A percentile compares a stretch with the other conserved stretches of the same genome.
Conservation (phyloP, 2,113 vertebrate species). For the Pelmatolapia mariae region DNA sequence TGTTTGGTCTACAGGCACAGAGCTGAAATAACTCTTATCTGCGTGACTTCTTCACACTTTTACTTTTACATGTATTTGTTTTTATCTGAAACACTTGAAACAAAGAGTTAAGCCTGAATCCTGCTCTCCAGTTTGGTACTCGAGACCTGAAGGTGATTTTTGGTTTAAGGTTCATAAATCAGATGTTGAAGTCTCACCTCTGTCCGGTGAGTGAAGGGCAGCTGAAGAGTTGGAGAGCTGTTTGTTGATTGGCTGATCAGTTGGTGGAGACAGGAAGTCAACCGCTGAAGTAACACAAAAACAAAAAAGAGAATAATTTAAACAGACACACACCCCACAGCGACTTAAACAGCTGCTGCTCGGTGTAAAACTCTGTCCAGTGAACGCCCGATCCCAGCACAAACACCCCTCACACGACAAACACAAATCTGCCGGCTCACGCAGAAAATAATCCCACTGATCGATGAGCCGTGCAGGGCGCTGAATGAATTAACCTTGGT, state of each 20-base stretch:
- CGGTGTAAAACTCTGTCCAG: background rate
- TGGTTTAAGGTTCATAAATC: background rate
- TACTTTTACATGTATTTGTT: background rate
- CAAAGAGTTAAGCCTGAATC: background rate
- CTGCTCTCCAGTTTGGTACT: background rate
- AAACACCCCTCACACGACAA: background rate
- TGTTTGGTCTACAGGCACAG: background rate
- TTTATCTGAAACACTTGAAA: background rate
- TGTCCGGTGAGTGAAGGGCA: constrained; percentile 50
- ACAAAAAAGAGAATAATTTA: background rate
- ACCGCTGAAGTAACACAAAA: background rate
- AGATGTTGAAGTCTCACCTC: constrained; percentile 21
- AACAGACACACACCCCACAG: background rate
- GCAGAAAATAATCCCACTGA: background rate
- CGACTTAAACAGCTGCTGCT: background rate
- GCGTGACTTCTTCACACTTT: background rate
- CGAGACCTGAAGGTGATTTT: background rate
- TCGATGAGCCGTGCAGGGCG: constrained; percentile 1
- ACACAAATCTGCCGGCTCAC: background rate
- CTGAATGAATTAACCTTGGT: constrained; percentile 7
- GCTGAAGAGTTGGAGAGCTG: constrained; percentile 65
- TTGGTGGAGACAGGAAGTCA: constrained; percentile 59
- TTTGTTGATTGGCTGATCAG: constrained; percentile 54
- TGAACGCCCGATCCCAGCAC: background rate
- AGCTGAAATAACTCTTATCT: background rate